Evolutionary conservation across 2,888 invertebrate species (phyloP), one percentile per base, ranked within the genome.

Genomic region (Colletes collaris): DNA sequence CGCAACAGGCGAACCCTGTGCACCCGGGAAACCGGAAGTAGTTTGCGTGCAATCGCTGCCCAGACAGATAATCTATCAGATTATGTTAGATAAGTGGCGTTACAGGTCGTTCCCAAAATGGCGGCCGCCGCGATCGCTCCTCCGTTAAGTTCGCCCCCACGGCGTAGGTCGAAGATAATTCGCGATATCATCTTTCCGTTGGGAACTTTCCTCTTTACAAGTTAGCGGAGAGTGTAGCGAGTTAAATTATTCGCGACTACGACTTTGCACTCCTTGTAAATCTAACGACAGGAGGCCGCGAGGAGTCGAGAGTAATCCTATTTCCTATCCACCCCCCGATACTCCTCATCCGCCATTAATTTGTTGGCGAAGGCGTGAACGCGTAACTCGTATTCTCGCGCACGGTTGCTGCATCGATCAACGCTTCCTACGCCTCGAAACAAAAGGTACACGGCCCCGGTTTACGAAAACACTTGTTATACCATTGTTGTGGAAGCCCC

Each of bases 21-120:
- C 72, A 16, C 60, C 70, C 68, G 27, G 16, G 67, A 59, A 68
- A 75, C 68, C 83, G 88, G 87, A 88, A 86, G 85, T 79, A 77
- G 83, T 79, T 88, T 79, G 87, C 87, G 88, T 87, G 88, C 88
- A 85, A 88, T 87, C 83, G 79, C 77, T 71, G 71, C 67, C 79
- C 81, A 66, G 79, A 81, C 84, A 82, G 84, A 84, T 85, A 87
- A 86, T 84, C 88, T 84, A 87, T 87, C 76, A 37, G 76, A 70
- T 66, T 44, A 19, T 27, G 4, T n/a, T 27, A 13, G 62, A 71
- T 83, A 86, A 88, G 81, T 71, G 86, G 77, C 72, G 65, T 66
- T 81, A 79, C 60, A 56, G 75, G 65, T 74, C 55, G 71, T 75
- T 77, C 53, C 16, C 62, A 40, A 68, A 82, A 74, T 65, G 78